Conservation (phyloP, 2,888 invertebrate genomes). For the Sympetrum striolatum region DNA sequence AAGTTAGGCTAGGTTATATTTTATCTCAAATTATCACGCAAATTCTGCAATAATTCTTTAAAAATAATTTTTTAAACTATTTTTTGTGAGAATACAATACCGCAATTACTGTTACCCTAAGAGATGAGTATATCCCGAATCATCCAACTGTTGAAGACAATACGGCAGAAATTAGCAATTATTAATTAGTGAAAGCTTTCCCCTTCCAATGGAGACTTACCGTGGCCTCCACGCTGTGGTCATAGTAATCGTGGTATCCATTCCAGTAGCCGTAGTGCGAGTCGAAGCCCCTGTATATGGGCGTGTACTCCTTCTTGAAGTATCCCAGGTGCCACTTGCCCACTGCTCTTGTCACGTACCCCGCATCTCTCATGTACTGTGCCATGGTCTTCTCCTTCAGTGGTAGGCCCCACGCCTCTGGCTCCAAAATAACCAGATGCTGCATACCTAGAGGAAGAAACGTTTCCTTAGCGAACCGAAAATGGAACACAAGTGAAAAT, state of each 20-base stretch:
- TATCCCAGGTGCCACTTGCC: constrained; percentile 67
- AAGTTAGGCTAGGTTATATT: no score
- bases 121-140: no score
- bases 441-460: constrained; percentile 59
- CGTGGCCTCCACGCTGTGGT: constrained; percentile 64
- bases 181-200: no score
- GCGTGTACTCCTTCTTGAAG: constrained; percentile 66
- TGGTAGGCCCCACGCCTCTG: constrained; percentile 63
- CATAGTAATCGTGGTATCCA: constrained; percentile 82
- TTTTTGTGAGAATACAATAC: no score
- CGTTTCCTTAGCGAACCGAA: no score
- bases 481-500: no score
- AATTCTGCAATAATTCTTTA: no score
- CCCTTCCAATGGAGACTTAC: constrained; percentile 51
- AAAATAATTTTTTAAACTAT: no score
- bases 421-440: constrained; percentile 61
- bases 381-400: constrained; percentile 63
- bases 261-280: constrained; percentile 85
- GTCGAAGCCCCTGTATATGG: constrained; percentile 78
- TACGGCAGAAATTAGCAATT: no score
- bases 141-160: no score
- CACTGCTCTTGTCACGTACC: constrained; percentile 63
- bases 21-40: no score
- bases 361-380: constrained; percentile 60
- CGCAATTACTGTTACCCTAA: no score